Evolutionary conservation across 2,888 invertebrate genomes (phyloP).

Genomic region (Cryptocheilus praepositus): DNA sequence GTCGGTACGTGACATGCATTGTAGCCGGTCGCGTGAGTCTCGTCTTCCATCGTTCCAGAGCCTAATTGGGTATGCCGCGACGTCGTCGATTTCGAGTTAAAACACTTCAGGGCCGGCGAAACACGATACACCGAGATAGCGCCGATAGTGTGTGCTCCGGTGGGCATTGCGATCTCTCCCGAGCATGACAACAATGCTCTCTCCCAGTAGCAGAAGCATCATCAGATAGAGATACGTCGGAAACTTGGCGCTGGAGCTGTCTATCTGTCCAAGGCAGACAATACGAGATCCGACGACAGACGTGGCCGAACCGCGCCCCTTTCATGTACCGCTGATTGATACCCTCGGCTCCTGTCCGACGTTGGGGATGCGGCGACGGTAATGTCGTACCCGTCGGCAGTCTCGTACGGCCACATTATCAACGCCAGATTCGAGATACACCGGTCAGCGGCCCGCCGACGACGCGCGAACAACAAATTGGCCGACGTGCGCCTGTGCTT

Average conservation of each 20-base stretch:
- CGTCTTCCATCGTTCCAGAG: too few relatives aligned
- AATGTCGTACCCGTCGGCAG: slow-evolving; percentile 51
- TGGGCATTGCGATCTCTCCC: slow-evolving; percentile 24
- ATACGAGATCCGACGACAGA: slow-evolving; percentile 63
- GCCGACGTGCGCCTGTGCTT: too few relatives aligned
- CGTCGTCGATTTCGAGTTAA: too few relatives aligned
- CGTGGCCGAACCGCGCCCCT: slow-evolving; percentile 65
- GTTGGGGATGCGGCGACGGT: slow-evolving; percentile 49
- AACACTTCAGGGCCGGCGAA: too few relatives aligned
- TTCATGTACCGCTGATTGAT: slow-evolving; percentile 68
- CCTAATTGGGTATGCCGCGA: too few relatives aligned
- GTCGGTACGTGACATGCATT: too few relatives aligned
- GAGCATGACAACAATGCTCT: slow-evolving; percentile 33
- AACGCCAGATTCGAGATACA: slow-evolving; percentile 46
- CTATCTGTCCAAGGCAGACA: slow-evolving; percentile 64
- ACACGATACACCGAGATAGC: too few relatives aligned
- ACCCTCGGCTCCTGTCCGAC: slow-evolving; percentile 60
- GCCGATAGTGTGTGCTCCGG: not conserved
- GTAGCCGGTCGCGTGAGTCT: too few relatives aligned
- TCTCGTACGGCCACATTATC: slow-evolving; percentile 49
- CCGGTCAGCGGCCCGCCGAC: slow-evolving; percentile 34
- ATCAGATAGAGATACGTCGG: slow-evolving; percentile 59
- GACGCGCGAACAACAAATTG: too few relatives aligned
- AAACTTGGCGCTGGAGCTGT: slow-evolving; percentile 54
- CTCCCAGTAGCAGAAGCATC: slow-evolving; percentile 41